A percentile compares a stretch with the other conserved stretches of the same genome.
Evolutionary conservation across 1,140 invertebrate species (phyloP).

Genomic region (fruit fly (Drosophila melanogaster)): DNA sequence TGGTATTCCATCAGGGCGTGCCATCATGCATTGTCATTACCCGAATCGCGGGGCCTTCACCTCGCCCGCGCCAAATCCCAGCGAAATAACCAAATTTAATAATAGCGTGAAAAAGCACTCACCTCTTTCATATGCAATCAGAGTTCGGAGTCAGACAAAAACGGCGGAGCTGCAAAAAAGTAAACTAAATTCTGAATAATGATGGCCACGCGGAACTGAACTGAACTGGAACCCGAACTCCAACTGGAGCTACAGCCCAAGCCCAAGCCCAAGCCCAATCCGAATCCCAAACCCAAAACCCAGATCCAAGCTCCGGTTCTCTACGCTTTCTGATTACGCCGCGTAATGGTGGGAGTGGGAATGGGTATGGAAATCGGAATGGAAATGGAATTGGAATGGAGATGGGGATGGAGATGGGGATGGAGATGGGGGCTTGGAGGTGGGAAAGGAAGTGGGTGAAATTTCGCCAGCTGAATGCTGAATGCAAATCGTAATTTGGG

Average conservation of each 20-base stretch:
- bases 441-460: conserved; percentile 46
- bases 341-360: conserved; percentile 45
- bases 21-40: conserved; percentile 64
- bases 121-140: conserved; percentile 55
- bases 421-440: conserved; percentile 16
- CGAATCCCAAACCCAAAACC: conserved; percentile 10
- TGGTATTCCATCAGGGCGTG: conserved; percentile 49
- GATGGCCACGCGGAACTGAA: conserved; percentile 64
- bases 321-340: conserved; percentile 66
- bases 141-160: conserved; percentile 5
- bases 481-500: conserved; percentile 51
- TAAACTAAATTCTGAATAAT: conserved; percentile 63
- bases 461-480: conserved; percentile 33
- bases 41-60: conserved; percentile 33
- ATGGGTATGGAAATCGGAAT: conserved; percentile 23
- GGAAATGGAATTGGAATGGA: conserved; percentile 12
- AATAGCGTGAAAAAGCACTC: conserved; percentile 60
- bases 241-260: conserved; percentile 6
- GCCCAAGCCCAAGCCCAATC: not conserved
- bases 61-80: conserved; percentile 43
- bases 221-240: conserved; percentile 27
- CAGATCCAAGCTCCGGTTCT: conserved; percentile 35
- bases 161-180: conserved; percentile 29
- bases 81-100: conserved; percentile 64
- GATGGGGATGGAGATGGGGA: conserved; percentile 4